Evolutionary conservation across 2,113 vertebrate species (phyloP), one percentile per base, ranked within the genome.

Genomic region (Thermophis baileyi): DNA sequence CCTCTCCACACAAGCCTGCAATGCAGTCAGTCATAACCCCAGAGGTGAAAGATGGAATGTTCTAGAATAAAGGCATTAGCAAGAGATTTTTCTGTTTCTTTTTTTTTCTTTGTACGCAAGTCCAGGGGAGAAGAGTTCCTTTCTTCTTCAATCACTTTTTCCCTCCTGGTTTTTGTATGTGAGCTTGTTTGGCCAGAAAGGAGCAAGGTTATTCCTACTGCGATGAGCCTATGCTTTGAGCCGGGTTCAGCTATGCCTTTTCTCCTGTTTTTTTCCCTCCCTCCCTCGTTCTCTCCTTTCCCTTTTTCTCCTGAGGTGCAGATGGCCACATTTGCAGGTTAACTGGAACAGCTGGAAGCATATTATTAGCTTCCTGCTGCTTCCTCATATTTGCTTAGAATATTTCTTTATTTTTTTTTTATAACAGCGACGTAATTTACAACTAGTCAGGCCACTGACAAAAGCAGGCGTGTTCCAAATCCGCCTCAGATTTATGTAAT

Each of bases 271-370:
- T 94, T 94, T 95, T 93, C 94, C 94, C 92, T 94, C 96, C 97
- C 95, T 95, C 95, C 95, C 95, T 95, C 95, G 96, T 95, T 96
- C 96, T 97, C 95, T 96, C 95, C 97, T 97, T 98, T 96, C 97
- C 96, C 96, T 97, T 96, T 93, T 96, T 97, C 98, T 98, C 98
- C 98, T 97, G 98, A 98, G 99, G 98, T 99, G 98, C 99, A 99
- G 98, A 99, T 99, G 99, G 99, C 98, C 99, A 99, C 98, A 98
- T 99, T 99, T 99, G 98, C 99, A 99, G 99, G 99, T 99, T 99
- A 99, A 99, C 99, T 98, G 98, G 98, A 99, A 98, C 99, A 99
- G 99, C 99, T 99, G 99, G 99, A 99, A 98, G 98, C 97, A 98
- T 98, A 99, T 99, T 99, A 99, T 99, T 99, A 99, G 99, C 98